Base-by-base conservation (phyloP, 2,888 invertebrate genomes). In the Aphidius colemani region DNA sequence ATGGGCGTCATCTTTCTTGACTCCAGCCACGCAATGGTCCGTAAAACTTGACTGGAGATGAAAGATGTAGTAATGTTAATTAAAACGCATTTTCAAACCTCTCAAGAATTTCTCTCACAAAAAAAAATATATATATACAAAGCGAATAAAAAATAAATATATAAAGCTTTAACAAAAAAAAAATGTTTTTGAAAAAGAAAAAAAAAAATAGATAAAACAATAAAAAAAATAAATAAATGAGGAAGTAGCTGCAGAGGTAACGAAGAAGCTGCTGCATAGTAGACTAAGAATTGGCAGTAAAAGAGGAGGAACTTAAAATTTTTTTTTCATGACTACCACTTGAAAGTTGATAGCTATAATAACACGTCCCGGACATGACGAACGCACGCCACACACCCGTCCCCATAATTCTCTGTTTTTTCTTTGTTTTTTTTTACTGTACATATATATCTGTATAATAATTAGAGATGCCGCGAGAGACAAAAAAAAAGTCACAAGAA, bases 41-140 rank as follows among this genome's bases (percentile, higher is more conserved):
- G 67, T 73, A 70, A 71, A 72, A 71, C 66, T 63, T 67, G 67
- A 68, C 68, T 70, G 71, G 67, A 70, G 74, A 71, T 71, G 76
- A 75, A 78, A 78, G 77, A 75, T 77, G 74, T 70, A 80, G 75
- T 78, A 78, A 79, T 79, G 80, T 79, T 80, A 80, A 80, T 80
- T 79, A 79, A 57, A 80, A 79, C 77, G 76, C 79, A 73, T 77
- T 79, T 77, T 77, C 75, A 76, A 77, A 73, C 74, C 75, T 75
- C 73, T 74, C 74, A 75, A 71, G 70, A 59, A 39, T 56, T 39
- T 45, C 53, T 4, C 48, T 56, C 39, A 45, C 40, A 18, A 9
- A 53, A 51, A 43, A 48, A 50, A 63, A 45, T 64, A 58, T 63
- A 64, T 56, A 60, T 59, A 48, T 59, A 55, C 49, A 68, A 67